A percentile compares a stretch with the other conserved stretches of the same genome.
Evolutionary conservation across 2,797 vertebrate genomes (phyloP).

Genomic region (Microctenopoma steveboyesi): DNA sequence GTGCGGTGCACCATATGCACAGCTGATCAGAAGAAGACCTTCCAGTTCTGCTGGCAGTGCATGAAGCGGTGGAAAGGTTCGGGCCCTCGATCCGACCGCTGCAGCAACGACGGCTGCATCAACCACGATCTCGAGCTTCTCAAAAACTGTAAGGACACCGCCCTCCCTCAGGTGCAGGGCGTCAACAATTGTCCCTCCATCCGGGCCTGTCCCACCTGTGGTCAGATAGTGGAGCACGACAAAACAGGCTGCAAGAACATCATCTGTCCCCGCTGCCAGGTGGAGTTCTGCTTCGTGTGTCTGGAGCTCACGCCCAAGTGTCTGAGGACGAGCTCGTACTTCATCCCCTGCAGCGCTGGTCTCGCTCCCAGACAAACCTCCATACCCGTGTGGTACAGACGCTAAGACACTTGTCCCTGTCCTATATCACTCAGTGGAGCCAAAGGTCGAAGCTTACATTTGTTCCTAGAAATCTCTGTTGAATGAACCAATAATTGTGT

Average conservation of each 20-base stretch:
- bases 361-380: conserved; percentile 77
- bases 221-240: conserved; percentile 78
- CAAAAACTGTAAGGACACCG: conserved; percentile 45
- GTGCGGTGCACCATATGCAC: conserved; percentile 65
- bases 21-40: not conserved
- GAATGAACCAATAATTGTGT: no score
- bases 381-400: conserved; percentile 66
- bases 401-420: not conserved
- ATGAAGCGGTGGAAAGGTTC: conserved; percentile 49
- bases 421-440: no score
- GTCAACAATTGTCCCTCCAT: conserved; percentile 69
- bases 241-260: conserved; percentile 81
- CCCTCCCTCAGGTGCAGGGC: conserved; percentile 41
- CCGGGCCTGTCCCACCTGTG: conserved; percentile 83
- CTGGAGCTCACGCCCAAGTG: conserved; percentile 75
- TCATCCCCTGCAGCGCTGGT: conserved; percentile 62
- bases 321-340: conserved; percentile 59
- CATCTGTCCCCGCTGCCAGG: conserved; percentile 74
- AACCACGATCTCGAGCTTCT: conserved; percentile 68
- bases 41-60: conserved; percentile 78
- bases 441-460: no score
- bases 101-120: conserved; percentile 70
- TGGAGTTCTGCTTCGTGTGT: conserved; percentile 85
- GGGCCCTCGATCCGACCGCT: conserved; percentile 60
- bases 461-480: no score